These are phyloP conservation scores for Gymnoscelis rufifasciata DNA, from an alignment of 2,888 invertebrate genomes.

Conservation along the genomic window DNA sequence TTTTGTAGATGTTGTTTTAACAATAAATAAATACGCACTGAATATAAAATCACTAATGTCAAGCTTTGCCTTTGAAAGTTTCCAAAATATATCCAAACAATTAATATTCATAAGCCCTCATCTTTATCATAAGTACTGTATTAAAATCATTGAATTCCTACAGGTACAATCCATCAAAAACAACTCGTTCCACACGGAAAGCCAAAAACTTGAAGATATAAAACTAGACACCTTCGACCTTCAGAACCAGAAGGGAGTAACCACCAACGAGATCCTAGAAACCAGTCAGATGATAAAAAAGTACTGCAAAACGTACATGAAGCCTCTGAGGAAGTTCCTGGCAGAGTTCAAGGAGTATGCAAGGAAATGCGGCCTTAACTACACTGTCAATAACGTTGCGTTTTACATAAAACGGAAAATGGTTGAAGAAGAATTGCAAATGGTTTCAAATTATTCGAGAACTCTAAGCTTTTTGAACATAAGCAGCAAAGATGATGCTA, in stretches of 20 bases:
- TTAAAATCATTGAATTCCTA: no score
- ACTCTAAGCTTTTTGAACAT: constrained; percentile 36
- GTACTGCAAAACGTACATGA: constrained; percentile 41
- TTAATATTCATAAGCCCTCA: no score
- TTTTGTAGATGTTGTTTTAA: no score
- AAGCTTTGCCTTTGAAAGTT: no score
- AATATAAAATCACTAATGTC: no score
- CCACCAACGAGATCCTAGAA: constrained; percentile 40
- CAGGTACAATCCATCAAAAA: neutral
- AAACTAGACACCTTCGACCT: constrained; percentile 42
- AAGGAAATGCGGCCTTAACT: constrained; percentile 33
- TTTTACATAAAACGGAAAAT: constrained; percentile 45
- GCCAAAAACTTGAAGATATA: constrained; percentile 21
- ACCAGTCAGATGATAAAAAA: constrained; percentile 47
- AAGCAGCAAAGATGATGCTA: constrained; percentile 8
- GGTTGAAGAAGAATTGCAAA: constrained; percentile 42
- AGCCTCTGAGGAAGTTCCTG: constrained; percentile 39
- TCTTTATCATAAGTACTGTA: no score
- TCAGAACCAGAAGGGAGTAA: constrained; percentile 33
- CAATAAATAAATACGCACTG: no score
- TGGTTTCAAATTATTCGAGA: constrained; percentile 36
- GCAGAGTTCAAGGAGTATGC: constrained; percentile 42
- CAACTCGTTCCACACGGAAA: constrained; percentile 18
- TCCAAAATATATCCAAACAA: no score
- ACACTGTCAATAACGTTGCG: constrained; percentile 42